These are phyloP conservation scores for Nanger granti DNA, from an alignment of 2,113 vertebrate species.

Conservation along the genomic window DNA sequence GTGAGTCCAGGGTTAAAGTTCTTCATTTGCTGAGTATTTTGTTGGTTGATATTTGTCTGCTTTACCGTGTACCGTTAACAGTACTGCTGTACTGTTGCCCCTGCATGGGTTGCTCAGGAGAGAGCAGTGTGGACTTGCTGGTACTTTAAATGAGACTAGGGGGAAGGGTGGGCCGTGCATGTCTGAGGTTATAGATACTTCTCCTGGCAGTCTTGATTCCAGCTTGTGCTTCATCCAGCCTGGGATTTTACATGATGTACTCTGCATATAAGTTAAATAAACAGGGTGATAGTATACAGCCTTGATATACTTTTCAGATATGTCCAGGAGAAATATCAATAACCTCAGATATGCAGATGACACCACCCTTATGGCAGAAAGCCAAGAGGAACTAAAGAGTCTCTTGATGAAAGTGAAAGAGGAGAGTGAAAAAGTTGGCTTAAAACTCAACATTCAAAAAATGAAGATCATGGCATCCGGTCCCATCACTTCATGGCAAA, in stretches of 20 bases:
- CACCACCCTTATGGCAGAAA: background rate
- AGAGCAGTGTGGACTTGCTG: background rate
- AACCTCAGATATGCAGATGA: background rate
- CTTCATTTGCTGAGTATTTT: background rate
- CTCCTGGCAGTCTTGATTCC: background rate
- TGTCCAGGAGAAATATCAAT: background rate
- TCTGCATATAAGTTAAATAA: background rate
- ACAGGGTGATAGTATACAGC: background rate
- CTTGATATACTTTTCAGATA: background rate
- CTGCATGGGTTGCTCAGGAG: background rate
- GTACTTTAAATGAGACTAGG: background rate
- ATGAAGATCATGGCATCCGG: background rate
- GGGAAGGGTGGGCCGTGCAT: background rate
- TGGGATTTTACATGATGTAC: background rate
- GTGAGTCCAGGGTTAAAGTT: background rate
- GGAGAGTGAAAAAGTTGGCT: background rate
- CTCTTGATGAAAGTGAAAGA: background rate
- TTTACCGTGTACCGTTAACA: background rate
- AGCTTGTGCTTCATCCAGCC: background rate
- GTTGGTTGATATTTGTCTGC: background rate
- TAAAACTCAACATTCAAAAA: background rate
- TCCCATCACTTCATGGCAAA: background rate
- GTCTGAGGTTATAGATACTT: background rate
- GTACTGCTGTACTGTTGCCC: background rate
- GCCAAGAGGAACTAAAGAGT: background rate